phyloP scores from a whole-genome alignment of 2,113 vertebrate genomes.

The Carassius auratus region DNA sequence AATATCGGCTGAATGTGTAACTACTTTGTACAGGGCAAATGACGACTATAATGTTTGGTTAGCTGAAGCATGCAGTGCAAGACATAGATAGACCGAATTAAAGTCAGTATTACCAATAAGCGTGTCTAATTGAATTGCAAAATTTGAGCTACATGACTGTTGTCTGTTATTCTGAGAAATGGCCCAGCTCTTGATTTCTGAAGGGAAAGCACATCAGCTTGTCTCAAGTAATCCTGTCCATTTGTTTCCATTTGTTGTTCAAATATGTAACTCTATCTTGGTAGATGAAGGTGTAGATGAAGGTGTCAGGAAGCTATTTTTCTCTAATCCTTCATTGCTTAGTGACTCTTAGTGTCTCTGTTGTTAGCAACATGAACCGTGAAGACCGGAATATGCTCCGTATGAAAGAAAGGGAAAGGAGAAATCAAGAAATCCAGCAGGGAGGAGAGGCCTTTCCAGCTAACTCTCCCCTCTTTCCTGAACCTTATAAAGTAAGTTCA shows the following conservation, averaged over 20 bases:
- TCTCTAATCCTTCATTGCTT: slow-evolving; percentile 41
- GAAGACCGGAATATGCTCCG: slow-evolving; percentile 99
- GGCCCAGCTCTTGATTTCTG: neutral
- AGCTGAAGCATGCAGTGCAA: neutral
- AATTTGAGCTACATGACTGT: neutral
- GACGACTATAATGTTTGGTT: neutral
- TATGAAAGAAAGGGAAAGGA: slow-evolving; percentile 91
- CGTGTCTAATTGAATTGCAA: neutral
- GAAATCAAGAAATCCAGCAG: slow-evolving; percentile 87
- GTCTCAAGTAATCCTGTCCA: neutral
- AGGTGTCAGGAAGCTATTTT: slow-evolving; percentile 47
- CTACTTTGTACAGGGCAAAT: neutral
- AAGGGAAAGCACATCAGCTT: neutral
- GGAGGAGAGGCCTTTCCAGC: slow-evolving; percentile 96
- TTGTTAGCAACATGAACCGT: slow-evolving; percentile 99
- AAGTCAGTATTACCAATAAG: neutral
- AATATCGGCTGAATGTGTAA: neutral
- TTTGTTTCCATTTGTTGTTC: neutral
- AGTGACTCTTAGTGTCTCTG: slow-evolving; percentile 70
- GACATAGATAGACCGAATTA: neutral
- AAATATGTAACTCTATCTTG: slow-evolving; percentile 28
- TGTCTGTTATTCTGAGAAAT: neutral
- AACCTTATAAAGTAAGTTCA: slow-evolving; percentile 96
- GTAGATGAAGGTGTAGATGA: slow-evolving; percentile 23
- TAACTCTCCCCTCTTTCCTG: slow-evolving; percentile 96